phyloP scores from a whole-genome alignment of 2,113 vertebrate species.

The Colinus virginianus region DNA sequence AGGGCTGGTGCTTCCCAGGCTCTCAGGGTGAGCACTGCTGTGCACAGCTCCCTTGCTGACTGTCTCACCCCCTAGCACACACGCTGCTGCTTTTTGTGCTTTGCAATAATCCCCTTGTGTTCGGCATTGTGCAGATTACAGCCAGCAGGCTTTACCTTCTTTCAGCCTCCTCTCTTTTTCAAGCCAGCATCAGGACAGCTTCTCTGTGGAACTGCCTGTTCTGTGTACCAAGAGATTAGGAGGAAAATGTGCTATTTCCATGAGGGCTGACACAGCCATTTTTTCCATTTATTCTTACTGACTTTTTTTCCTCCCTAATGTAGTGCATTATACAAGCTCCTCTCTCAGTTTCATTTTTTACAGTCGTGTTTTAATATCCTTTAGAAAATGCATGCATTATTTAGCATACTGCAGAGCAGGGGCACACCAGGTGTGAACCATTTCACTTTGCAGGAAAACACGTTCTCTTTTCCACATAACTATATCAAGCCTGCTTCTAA shows the following conservation, averaged over 20 bases:
- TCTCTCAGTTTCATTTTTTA: constrained; percentile 19
- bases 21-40: neutral
- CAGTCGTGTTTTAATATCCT: constrained; percentile 33
- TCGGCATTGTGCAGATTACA: neutral
- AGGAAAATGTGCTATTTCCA: constrained; percentile 29
- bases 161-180: neutral
- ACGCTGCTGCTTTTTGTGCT: neutral
- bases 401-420: neutral
- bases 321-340: neutral
- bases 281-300: neutral
- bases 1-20: neutral
- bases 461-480: neutral
- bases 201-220: neutral
- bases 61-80: accelerated
- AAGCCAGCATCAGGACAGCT: neutral
- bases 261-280: neutral
- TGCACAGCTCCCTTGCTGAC: neutral
- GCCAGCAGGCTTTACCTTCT: neutral
- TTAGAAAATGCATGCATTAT: constrained; percentile 33
- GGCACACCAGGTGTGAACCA: constrained; percentile 34
- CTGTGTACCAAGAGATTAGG: neutral
- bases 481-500: neutral
- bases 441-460: neutral
- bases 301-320: neutral
- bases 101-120: neutral